These are phyloP conservation scores for Alosa alosa DNA, from an alignment of 2,113 vertebrate species.

Conservation along the genomic window DNA sequence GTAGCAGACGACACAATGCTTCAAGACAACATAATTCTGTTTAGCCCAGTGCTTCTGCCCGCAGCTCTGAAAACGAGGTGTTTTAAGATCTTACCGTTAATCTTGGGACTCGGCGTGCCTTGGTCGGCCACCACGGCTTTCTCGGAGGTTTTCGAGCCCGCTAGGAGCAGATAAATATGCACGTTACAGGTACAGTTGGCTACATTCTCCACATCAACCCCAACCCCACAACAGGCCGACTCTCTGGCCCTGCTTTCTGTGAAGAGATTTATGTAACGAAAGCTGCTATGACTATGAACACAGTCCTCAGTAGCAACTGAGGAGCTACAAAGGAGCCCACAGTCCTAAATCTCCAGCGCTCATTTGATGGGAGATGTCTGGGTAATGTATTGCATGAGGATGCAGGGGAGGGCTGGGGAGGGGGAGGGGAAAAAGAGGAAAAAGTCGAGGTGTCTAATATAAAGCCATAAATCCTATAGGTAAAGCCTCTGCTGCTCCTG, in stretches of 20 bases:
- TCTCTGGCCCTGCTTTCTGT: neutral
- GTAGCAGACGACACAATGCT: too few relatives aligned
- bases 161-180: slow-evolving; percentile 70
- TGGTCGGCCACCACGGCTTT: slow-evolving; percentile 83
- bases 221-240: too few relatives aligned
- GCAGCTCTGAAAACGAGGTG: neutral
- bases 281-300: neutral
- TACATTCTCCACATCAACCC: slow-evolving; percentile 32
- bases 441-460: neutral
- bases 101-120: slow-evolving; percentile 90
- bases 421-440: too few relatives aligned
- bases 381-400: neutral
- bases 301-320: neutral
- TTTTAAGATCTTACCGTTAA: slow-evolving; percentile 80
- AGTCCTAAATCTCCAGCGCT: neutral
- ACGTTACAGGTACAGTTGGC: slow-evolving; percentile 46
- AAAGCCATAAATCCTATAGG: neutral
- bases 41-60: neutral
- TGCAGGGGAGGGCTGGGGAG: neutral
- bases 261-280: neutral
- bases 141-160: slow-evolving; percentile 89
- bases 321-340: neutral
- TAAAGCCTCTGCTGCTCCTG: neutral
- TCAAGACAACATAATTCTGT: too few relatives aligned
- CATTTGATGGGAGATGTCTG: neutral